Percentiles rank a stretch among this genome's conserved stretches.
Evolutionary conservation across 2,888 invertebrate genomes (phyloP).

Genomic region (Trichopoda pennipes): DNA sequence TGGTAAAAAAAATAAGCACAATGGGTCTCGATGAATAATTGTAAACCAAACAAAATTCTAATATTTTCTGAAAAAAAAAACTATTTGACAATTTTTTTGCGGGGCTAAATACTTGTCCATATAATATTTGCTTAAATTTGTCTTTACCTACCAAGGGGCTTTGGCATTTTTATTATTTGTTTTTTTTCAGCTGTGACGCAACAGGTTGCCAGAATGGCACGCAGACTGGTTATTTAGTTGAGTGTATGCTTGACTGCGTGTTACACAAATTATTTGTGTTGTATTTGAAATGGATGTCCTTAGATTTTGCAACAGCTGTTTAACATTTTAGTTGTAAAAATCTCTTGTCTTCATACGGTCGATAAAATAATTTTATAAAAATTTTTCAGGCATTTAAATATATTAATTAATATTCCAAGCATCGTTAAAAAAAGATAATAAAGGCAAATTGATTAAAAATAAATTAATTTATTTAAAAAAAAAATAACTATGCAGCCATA

Average conservation of each 20-base stretch:
- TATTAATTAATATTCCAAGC: neutral
- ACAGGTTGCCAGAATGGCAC: slow-evolving; percentile 42
- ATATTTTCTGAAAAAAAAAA: no score
- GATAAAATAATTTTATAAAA: slow-evolving; percentile 23
- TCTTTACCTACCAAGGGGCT: slow-evolving; percentile 30
- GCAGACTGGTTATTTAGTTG: slow-evolving; percentile 3
- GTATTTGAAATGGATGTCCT: neutral
- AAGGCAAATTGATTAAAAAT: no score
- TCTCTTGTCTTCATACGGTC: slow-evolving; percentile 51
- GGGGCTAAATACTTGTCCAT: neutral
- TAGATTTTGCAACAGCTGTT: slow-evolving; percentile 59
- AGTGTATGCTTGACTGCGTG: slow-evolving; percentile 16
- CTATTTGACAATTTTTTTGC: neutral
- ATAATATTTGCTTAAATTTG: slow-evolving; percentile 13
- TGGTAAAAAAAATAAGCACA: no score
- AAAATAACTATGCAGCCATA: no score
- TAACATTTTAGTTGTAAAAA: slow-evolving; percentile 52
- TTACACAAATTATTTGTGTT: slow-evolving; percentile 11
- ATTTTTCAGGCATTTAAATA: neutral
- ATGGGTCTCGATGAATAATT: no score
- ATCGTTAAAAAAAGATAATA: no score
- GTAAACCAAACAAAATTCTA: no score
- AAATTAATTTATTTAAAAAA: no score
- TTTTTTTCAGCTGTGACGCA: slow-evolving; percentile 42
- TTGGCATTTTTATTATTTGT: neutral